These are phyloP conservation scores for Speoplatyrhinus poulsoni DNA, from an alignment of 2,113 vertebrate species.

Conservation along the genomic window DNA sequence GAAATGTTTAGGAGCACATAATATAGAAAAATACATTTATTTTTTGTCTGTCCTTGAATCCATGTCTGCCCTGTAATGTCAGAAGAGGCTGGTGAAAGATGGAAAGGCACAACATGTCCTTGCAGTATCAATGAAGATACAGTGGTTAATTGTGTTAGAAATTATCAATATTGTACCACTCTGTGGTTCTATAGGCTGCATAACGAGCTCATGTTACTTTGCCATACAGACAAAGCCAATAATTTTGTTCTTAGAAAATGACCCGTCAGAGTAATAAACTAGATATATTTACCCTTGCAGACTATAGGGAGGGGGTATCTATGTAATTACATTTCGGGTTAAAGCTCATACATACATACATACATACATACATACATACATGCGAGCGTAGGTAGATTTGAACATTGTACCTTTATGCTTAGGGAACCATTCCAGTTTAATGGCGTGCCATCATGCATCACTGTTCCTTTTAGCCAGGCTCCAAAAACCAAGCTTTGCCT, in stretches of 20 bases:
- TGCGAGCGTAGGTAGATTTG: no score
- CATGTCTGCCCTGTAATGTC: constrained; percentile 15
- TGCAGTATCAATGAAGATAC: no score
- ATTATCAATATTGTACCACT: no score
- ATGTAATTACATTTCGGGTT: constrained; percentile 16
- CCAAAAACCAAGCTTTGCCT: constrained; percentile 32
- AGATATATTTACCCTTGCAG: constrained; percentile 33
- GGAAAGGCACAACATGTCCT: neutral
- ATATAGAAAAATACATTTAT: constrained; percentile 14
- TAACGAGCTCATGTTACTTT: constrained; percentile 14
- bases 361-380: neutral
- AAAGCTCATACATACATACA: constrained; percentile 10
- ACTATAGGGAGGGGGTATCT: constrained; percentile 1
- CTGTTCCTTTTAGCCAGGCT: constrained; percentile 15
- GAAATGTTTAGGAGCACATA: constrained; percentile 1
- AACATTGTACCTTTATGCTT: neutral
- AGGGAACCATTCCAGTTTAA: constrained; percentile 7
- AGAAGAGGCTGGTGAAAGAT: neutral
- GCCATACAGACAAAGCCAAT: constrained; percentile 25
- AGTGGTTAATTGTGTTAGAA: neutral
- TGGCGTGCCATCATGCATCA: constrained; percentile 3
- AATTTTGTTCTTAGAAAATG: constrained; percentile 22
- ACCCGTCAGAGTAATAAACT: constrained; percentile 33
- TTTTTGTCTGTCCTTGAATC: constrained; percentile 6
- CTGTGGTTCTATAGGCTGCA: neutral